Percentiles rank a stretch among this genome's conserved stretches.
Evolutionary conservation across 2,113 vertebrate species (phyloP).

Genomic region (Eubucco bourcierii): DNA sequence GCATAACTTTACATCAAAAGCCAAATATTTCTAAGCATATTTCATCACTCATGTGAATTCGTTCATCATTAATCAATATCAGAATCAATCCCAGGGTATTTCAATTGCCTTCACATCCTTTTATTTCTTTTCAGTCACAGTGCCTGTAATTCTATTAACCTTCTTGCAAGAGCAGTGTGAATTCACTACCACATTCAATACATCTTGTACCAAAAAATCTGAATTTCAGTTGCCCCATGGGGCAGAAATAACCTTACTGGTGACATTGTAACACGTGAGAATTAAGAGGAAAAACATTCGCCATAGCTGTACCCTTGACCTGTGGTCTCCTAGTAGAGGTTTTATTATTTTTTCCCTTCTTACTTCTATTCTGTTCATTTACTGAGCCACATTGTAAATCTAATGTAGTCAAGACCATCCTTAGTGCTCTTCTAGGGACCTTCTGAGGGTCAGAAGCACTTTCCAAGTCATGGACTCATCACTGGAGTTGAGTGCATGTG

Average conservation of each 20-base stretch:
- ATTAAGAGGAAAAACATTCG: background rate
- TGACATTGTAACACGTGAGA: background rate
- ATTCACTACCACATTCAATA: background rate
- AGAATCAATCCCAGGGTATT: background rate
- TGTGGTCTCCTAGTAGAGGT: background rate
- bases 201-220: background rate
- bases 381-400: background rate
- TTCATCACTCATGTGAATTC: background rate
- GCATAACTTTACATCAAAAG: background rate
- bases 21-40: conserved; percentile 4
- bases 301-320: background rate
- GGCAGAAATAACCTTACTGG: background rate
- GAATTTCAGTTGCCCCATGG: background rate
- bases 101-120: background rate
- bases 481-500: background rate
- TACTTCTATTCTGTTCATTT: background rate
- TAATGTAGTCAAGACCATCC: background rate
- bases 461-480: background rate
- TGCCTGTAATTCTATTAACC: background rate
- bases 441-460: background rate
- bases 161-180: background rate
- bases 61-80: background rate
- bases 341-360: background rate
- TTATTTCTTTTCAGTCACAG: background rate
- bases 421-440: background rate